Percentiles rank a stretch among this genome's conserved stretches.
Conservation (phyloP, 2,113 vertebrate genomes). For the Brachyistius frenatus region DNA sequence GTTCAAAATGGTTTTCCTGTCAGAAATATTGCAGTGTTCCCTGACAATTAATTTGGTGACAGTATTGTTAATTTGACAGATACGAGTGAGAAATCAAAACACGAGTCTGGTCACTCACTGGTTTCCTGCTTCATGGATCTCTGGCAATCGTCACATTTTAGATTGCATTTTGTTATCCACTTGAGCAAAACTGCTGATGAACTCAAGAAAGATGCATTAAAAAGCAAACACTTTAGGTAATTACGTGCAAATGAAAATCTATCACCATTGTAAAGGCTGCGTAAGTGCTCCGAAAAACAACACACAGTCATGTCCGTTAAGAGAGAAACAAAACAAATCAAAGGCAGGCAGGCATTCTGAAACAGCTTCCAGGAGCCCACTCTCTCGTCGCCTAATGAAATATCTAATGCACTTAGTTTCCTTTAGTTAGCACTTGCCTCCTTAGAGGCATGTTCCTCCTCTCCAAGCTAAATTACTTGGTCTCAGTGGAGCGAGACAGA, state of each 20-base stretch:
- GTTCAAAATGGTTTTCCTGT: too few species aligned
- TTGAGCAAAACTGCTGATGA: constrained; percentile 45
- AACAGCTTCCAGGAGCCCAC: constrained; percentile 57
- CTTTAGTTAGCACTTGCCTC: constrained; percentile 75
- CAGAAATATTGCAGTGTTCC: too few species aligned
- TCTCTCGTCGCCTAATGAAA: constrained; percentile 62
- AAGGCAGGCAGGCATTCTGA: constrained; percentile 39
- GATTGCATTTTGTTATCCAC: constrained; percentile 31
- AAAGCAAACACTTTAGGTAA: constrained; percentile 66
- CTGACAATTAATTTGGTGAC: too few species aligned
- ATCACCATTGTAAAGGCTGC: constrained; percentile 38
- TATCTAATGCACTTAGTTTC: constrained; percentile 71
- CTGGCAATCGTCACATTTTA: constrained; percentile 23
- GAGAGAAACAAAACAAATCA: constrained; percentile 52
- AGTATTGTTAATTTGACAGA: too few species aligned
- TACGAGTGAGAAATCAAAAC: not conserved
- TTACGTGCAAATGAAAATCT: constrained; percentile 71
- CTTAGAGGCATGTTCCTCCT: constrained; percentile 71
- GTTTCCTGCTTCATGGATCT: constrained; percentile 8
- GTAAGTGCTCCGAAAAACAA: constrained; percentile 46
- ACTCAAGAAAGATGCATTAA: constrained; percentile 35
- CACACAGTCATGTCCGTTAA: constrained; percentile 36
- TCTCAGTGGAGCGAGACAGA: constrained; percentile 70
- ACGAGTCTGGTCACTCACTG: not conserved
- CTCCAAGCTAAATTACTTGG: constrained; percentile 67